These are phyloP conservation scores for Darevskia nairensis DNA, from an alignment of 2,797 vertebrate genomes.

Conservation along the genomic window DNA sequence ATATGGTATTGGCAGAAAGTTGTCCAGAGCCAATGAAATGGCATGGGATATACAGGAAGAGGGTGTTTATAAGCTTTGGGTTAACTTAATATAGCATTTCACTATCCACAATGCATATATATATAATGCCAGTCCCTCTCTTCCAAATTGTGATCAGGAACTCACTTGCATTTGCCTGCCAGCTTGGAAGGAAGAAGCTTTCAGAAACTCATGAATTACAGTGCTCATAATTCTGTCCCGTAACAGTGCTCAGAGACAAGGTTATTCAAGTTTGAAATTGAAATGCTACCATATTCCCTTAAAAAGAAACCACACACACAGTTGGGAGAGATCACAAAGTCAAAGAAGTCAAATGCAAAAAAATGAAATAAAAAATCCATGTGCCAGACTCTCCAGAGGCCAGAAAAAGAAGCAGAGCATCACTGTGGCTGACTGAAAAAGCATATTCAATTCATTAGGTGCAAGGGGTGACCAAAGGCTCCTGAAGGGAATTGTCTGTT, in stretches of 20 bases:
- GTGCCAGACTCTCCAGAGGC: neutral
- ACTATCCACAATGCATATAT: fast-evolving
- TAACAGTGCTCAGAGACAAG: neutral
- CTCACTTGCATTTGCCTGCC: neutral
- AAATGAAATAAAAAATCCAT: neutral
- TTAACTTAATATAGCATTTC: neutral
- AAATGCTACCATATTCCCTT: constrained; percentile 6
- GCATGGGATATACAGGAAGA: fast-evolving
- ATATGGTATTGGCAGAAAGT: neutral
- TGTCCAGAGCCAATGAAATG: neutral
- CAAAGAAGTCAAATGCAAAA: neutral
- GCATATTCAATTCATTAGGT: neutral
- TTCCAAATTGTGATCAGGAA: neutral
- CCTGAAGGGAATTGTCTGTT: constrained; percentile 30
- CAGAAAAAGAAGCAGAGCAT: neutral
- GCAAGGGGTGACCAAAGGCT: constrained; percentile 27
- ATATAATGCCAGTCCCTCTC: neutral
- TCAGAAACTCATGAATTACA: neutral
- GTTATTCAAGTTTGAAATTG: neutral
- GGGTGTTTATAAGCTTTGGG: neutral
- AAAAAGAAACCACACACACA: neutral
- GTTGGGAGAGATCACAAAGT: neutral
- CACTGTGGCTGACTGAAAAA: neutral
- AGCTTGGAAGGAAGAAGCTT: neutral
- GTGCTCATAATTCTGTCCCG: neutral